Percentiles rank a stretch among this genome's conserved stretches.
phyloP scores from a whole-genome alignment of 30 jellyfish, hydroid and myxozoan genomes.

The Chrysaora quinquecirrha region DNA sequence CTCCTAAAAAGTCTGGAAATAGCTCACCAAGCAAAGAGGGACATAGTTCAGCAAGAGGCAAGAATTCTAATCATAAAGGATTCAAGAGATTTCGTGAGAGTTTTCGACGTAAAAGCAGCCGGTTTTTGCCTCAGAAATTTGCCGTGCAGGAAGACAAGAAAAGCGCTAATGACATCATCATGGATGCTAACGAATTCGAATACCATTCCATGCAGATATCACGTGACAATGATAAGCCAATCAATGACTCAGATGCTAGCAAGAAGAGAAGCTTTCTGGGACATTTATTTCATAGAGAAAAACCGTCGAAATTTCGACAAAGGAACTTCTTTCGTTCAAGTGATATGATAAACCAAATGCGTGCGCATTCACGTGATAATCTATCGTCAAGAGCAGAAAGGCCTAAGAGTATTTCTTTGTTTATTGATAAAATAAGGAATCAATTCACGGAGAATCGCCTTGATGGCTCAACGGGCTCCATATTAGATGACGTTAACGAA shows the following conservation, averaged over 20 bases:
- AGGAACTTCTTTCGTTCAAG: conserved; percentile 38
- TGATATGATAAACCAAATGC: conserved; percentile 35
- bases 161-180: conserved; percentile 12
- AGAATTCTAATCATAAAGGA: conserved; percentile 21
- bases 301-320: neutral
- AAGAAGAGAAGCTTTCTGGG: conserved; percentile 49
- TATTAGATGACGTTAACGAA: neutral
- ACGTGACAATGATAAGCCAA: conserved; percentile 61
- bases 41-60: conserved; percentile 2
- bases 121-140: conserved; percentile 66
- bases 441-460: conserved; percentile 5
- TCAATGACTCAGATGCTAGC: conserved; percentile 28
- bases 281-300: conserved; percentile 30
- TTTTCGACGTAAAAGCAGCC: conserved; percentile 42
- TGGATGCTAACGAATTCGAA: conserved; percentile 41
- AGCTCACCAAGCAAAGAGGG: conserved; percentile 13
- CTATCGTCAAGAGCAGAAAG: conserved; percentile 25
- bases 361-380: conserved; percentile 60
- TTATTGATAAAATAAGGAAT: conserved; percentile 36
- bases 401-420: conserved; percentile 49
- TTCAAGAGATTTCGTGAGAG: conserved; percentile 60
- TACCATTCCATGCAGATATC: conserved; percentile 48
- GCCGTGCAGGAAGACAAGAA: conserved; percentile 53
- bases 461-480: neutral
- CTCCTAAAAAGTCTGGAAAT: conserved; percentile 17